A percentile compares a stretch with the other conserved stretches of the same genome.
Evolutionary conservation across 2,888 invertebrate species (phyloP).

Genomic region (Cloeon dipterum): DNA sequence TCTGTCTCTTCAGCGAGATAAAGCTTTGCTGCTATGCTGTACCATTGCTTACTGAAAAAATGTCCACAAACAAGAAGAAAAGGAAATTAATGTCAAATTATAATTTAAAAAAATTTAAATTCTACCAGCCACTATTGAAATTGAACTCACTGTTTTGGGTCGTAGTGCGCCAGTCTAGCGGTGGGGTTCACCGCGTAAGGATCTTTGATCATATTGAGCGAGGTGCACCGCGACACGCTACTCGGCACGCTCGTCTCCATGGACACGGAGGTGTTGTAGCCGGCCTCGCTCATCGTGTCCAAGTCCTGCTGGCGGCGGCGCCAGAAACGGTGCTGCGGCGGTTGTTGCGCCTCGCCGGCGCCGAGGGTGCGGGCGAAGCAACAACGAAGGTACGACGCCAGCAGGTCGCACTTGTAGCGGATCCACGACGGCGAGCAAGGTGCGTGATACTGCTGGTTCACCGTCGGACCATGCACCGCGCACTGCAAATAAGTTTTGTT

Average conservation of each 20-base stretch:
- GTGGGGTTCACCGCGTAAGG: slow-evolving; percentile 14
- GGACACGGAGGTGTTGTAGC: slow-evolving; percentile 33
- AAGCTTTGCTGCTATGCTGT: no score
- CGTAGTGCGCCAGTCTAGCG: not conserved
- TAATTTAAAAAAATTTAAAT: no score
- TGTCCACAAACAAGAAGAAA: no score
- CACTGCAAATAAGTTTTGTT: no score
- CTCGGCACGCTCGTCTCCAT: slow-evolving; percentile 72
- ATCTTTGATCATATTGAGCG: slow-evolving; percentile 53
- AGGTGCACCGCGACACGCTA: slow-evolving; percentile 62
- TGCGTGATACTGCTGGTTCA: slow-evolving; percentile 1
- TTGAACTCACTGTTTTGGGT: not conserved
- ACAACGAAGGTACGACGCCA: not conserved
- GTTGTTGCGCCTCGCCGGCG: not conserved
- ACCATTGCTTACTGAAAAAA: no score
- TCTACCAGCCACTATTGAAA: no score
- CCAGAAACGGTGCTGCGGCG: not conserved
- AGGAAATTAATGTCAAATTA: no score
- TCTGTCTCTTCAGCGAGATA: no score
- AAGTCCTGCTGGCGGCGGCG: not conserved
- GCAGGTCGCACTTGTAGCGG: not conserved
- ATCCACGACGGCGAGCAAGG: not conserved
- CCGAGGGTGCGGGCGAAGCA: not conserved
- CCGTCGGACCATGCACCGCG: not conserved
- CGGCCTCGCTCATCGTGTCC: slow-evolving; percentile 33